These are phyloP conservation scores for Bolinopsis microptera DNA, from an alignment of 37 sponge, comb jelly and placozoan species.

Conservation along the genomic window DNA sequence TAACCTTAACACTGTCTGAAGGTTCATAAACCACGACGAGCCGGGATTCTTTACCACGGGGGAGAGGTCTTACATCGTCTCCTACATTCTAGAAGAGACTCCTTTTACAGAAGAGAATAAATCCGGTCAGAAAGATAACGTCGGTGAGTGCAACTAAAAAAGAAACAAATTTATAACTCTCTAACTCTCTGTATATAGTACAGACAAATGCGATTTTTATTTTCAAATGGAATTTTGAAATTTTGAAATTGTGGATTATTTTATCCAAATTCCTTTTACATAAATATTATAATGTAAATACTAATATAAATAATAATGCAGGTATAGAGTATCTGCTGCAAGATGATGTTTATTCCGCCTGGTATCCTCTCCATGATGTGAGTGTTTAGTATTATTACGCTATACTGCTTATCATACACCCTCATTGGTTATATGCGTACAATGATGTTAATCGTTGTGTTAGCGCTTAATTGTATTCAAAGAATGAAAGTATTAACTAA, in stretches of 20 bases:
- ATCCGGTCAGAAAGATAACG: not conserved
- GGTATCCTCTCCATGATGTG: conserved; percentile 37
- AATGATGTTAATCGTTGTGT: not conserved
- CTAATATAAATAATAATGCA: too few species aligned
- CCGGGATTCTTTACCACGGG: conserved; percentile 16
- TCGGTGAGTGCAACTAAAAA: not conserved
- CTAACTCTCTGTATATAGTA: too few species aligned
- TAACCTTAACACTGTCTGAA: not conserved
- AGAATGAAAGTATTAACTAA: not conserved
- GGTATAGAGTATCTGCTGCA: conserved; percentile 31
- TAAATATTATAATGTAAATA: too few species aligned
- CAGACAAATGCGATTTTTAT: too few species aligned
- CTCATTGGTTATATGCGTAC: not conserved
- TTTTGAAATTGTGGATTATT: too few species aligned
- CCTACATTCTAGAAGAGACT: conserved; percentile 32
- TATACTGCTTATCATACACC: too few species aligned
- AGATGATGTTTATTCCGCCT: conserved; percentile 5
- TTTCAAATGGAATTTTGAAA: too few species aligned
- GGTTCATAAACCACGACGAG: conserved; percentile 29
- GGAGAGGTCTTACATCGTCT: not conserved
- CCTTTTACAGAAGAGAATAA: not conserved
- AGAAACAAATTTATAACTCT: too few species aligned
- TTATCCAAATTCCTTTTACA: too few species aligned
- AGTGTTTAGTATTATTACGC: too few species aligned
- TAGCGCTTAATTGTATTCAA: not conserved